Percentiles rank a stretch among this genome's conserved stretches.
These are phyloP conservation scores for Meloidogyne hapla DNA, from an alignment of 1,140 invertebrate genomes.

Conservation along the genomic window DNA sequence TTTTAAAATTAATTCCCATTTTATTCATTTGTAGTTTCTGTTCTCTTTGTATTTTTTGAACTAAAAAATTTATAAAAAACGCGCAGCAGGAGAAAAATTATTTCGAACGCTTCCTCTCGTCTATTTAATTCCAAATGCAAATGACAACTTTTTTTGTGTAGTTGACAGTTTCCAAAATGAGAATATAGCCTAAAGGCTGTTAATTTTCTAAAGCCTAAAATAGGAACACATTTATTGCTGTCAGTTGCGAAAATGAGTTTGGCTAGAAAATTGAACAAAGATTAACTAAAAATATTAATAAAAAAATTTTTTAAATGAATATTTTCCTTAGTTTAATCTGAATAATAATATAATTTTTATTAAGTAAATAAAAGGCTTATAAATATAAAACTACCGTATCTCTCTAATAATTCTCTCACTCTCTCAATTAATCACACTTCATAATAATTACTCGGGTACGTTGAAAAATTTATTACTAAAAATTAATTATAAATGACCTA, in stretches of 20 bases:
- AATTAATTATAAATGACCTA: too few relatives aligned
- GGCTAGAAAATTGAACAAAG: background rate
- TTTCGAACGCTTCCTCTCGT: background rate
- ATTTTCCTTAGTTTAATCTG: too few relatives aligned
- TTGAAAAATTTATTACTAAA: too few relatives aligned
- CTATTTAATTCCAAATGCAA: background rate
- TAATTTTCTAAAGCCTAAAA: background rate
- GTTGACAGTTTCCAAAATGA: background rate
- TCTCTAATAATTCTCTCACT: too few relatives aligned
- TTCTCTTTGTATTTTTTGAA: too few relatives aligned
- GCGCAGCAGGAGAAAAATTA: background rate
- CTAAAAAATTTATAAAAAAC: background rate
- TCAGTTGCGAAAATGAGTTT: background rate
- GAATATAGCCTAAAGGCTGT: background rate
- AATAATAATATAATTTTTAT: background rate
- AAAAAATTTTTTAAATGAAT: background rate
- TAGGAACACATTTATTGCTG: background rate
- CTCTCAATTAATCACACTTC: too few relatives aligned
- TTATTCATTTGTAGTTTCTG: background rate
- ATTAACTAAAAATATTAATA: background rate
- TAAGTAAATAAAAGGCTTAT: background rate
- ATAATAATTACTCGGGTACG: too few relatives aligned
- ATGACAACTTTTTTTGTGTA: background rate
- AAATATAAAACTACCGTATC: too few relatives aligned
- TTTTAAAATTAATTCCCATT: background rate